Base-by-base conservation (phyloP, 2,888 invertebrate species). In the Lasioglossum malachurum region DNA sequence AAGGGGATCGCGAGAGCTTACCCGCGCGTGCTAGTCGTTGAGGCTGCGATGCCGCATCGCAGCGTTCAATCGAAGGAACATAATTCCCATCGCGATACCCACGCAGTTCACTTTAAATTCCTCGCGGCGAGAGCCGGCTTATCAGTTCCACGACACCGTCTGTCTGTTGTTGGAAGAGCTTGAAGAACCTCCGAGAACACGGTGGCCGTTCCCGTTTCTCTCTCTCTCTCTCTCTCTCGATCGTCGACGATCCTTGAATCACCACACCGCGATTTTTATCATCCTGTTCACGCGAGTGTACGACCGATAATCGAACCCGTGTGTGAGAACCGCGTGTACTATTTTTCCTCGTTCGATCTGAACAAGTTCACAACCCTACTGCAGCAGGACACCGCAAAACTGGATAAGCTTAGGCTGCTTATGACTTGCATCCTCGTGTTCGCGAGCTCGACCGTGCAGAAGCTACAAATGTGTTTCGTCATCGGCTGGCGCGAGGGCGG, bases 401-500 rank as follows among this genome's bases (percentile, higher is more conserved):
- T 83, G 88, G 81, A 78, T 87, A 86, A 89, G 80, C 83, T 88
- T 87, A 88, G 87, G 87, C 86, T 78, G 87, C 80, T 87, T 84
- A 90, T 92, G 87, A 76, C 81, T 75, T 87, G 83, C 84, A 87
- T 89, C 77, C 75, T 87, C 80, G 89, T 89, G 75, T 81, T 83
- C 84, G 64, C 85, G 74, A 89, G 87, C 77, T 87, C 90, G 84
- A 88, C 89, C 87, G 82, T 90, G 84, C 90, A 88, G 84, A 83
- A 84, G 78, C 88, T 90, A 90, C 92, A 92, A 91, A 94, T 94
- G 94, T 94, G 94, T 92, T 94, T 94, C 91, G 92, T 94, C 91
- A 94, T 94, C 82, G 94, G 94, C 46, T 94, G 94, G 93, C 91
- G 94, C 82, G 94, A 94, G 89, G 94, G 94, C 84, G 93, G 94